Evolutionary conservation across 2,888 invertebrate species (phyloP), one percentile per base, ranked within the genome.

Genomic region (Autographa gamma): DNA sequence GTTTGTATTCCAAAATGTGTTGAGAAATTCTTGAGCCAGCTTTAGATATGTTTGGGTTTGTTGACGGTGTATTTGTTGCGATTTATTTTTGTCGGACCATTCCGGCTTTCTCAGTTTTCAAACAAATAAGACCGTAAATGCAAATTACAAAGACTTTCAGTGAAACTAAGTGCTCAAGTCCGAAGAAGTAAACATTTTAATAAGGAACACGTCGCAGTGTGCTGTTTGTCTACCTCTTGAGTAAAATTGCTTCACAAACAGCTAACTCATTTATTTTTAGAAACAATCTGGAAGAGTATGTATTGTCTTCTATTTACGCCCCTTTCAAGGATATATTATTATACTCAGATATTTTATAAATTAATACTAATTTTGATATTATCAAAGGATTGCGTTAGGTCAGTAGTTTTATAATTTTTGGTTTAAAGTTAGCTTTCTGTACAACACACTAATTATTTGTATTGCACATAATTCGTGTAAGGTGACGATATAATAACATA

Each of bases 151-250:
- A 41, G 8, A 18, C 54, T 34, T 56, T 48, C 16, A 19, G 14
- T 25, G 25, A 7, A 60, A n/a, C 48, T 34, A 34, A 74, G 52
- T 11, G 43, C 5, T 59, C 14, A 41, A 56, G 38, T 25, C n/a
- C 16, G 13, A 43, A 48, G 13, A 60, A 31, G 67, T 32, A 73
- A 65, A 63, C 41, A 56, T 67, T 69, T 62, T 61, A 70, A 67
- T 72, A 76, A 41, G 25, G 18, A 59, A 60, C 60, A 70, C 48
- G 43, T 9, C 11, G 19, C 31, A 38, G 0, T 32, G 60, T 58
- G 65, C 38, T 68, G 61, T 76, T 68, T 80, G 56, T 52, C 31
- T 48, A 54, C 58, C 52, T 43, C 65, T 76, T 66, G 52, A 43
- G 41, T 61, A 19, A 59, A 59, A 72, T 63, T 31, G 56, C 41